Evolutionary conservation across 2,113 vertebrate species (phyloP), one percentile per base, ranked within the genome.

Genomic region (Mystacornis crossleyi): DNA sequence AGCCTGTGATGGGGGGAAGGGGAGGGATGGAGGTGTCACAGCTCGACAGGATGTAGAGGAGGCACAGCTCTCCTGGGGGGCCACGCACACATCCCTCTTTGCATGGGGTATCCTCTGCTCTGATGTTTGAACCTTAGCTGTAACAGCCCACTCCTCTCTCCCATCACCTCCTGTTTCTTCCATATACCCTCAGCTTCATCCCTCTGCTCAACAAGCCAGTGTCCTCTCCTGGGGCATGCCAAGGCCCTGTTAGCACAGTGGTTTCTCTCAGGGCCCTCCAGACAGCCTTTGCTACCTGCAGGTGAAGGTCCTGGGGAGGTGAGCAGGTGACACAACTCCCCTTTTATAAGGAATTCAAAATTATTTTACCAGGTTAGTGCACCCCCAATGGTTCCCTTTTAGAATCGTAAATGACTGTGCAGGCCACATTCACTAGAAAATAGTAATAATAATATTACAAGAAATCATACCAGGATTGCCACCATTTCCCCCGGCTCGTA

Each of bases 1-100:
- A 29, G 51, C 48, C n/a, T 65, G 0, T 0, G 0, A 17, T 9
- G 31, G 14, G 18, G 6, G 2, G 45, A 65, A 42, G 9, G 23
- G 45, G 11, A 61, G 34, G 36, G 42, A 62, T 6, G 21, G 51
- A 81, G 19, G 43, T 55, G 45, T 62, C 8, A 7, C 69, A 40
- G 4, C 21, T 4, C 12, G 26, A 16, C 1, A 6, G 50, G n/a
- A 33, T 7, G 12, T 1, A 7, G 45, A 67, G 21, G 19, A 36
- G 57, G 40, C 33, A 71, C 20, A 53, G 48, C 45, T 69, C 31
- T 72, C 62, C 71, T 21, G 61, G 11, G 7, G 10, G 7, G 8
- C 33, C 26, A 19, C n/a, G 57, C 48, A 43, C 62, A 23, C 9
- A 10, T 12, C 6, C 12, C 11, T 42, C 28, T 29, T 57, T n/a